These are phyloP conservation scores for Myopa testacea DNA, from an alignment of 2,888 invertebrate species.

Conservation along the genomic window DNA sequence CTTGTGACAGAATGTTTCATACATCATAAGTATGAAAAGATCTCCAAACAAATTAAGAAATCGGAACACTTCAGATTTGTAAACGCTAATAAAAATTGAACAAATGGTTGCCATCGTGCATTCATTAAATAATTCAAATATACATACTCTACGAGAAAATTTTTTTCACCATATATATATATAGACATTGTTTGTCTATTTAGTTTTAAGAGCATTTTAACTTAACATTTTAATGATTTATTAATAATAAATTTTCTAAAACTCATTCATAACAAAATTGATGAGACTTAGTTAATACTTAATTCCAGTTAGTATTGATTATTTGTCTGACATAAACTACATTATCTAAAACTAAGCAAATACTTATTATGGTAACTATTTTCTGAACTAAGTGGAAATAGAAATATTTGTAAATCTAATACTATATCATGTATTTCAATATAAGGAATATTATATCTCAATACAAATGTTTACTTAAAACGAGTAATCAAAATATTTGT, in stretches of 20 bases:
- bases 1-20: background rate
- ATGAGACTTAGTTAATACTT: slow-evolving; percentile 21
- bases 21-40: background rate
- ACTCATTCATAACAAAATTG: background rate
- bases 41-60: slow-evolving; percentile 4
- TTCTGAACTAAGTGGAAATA: slow-evolving; percentile 15
- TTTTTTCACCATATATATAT: background rate
- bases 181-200: slow-evolving; percentile 2
- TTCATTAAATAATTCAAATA: slow-evolving; percentile 2
- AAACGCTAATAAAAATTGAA: background rate
- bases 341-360: slow-evolving; percentile 17
- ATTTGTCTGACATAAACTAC: slow-evolving; percentile 15
- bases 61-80: background rate
- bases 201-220: slow-evolving; percentile 21
- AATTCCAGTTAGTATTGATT: slow-evolving; percentile 15
- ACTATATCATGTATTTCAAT: slow-evolving; percentile 17
- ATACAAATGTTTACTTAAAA: slow-evolving; percentile 28
- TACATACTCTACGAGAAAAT: background rate
- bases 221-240: background rate
- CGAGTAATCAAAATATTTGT: slow-evolving; percentile 24
- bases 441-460: slow-evolving; percentile 23
- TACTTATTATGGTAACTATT: slow-evolving; percentile 17
- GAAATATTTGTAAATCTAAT: slow-evolving; percentile 23
- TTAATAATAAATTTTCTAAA: background rate
- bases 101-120: background rate